These are phyloP conservation scores for Irena cyanogastra DNA, from an alignment of 2,113 vertebrate genomes.

Conservation along the genomic window DNA sequence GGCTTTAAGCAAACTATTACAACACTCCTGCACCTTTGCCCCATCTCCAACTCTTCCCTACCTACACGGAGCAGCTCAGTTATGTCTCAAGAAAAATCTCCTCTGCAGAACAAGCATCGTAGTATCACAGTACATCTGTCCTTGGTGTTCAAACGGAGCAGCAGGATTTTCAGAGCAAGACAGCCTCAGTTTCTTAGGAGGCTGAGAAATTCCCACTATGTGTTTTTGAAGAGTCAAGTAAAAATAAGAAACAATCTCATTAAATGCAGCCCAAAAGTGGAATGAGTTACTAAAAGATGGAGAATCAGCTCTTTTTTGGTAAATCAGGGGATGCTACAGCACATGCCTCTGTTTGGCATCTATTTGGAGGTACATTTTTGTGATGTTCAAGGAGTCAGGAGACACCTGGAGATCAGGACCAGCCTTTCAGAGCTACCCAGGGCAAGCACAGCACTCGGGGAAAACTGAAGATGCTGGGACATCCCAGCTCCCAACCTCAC, in stretches of 20 bases:
- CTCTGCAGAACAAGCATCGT: neutral
- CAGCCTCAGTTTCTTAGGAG: neutral
- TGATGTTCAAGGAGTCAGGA: neutral
- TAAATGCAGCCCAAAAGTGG: neutral
- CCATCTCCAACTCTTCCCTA: neutral
- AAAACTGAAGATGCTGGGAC: neutral
- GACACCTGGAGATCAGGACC: neutral
- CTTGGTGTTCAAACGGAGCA: neutral
- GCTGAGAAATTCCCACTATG: neutral
- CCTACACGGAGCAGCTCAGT: neutral
- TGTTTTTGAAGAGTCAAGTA: neutral
- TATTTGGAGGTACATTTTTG: neutral
- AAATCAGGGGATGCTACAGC: neutral
- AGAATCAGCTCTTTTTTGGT: neutral
- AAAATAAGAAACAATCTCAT: neutral
- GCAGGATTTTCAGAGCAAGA: neutral
- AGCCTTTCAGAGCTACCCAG: neutral
- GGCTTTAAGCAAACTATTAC: neutral
- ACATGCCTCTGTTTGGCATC: rapidly evolving
- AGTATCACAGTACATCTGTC: neutral
- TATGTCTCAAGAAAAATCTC: neutral
- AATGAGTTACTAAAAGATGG: neutral
- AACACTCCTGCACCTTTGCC: neutral
- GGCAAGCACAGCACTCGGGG: neutral
- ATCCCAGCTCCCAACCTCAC: neutral